Evolutionary conservation across 2,888 invertebrate species (phyloP), one percentile per base, ranked within the genome.

Genomic region (Polyploca ridens): DNA sequence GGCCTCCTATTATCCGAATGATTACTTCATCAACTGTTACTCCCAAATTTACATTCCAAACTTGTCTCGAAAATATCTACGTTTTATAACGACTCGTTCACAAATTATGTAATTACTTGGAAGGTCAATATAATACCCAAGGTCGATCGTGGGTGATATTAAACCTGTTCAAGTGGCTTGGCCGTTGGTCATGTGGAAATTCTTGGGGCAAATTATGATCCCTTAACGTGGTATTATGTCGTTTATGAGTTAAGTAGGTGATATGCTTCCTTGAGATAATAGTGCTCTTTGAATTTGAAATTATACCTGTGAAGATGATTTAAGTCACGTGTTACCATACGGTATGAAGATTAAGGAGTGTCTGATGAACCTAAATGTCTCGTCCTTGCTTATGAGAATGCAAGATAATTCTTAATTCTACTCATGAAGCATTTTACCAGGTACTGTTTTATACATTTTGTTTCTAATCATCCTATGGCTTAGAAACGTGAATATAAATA

Each of bases 51-150:
- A 73, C 65, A 79, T 81, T 79, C 71, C 64, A 68, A 69, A 73
- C 70, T 69, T 70, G 70, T 74, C 65, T 66, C 79, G 76, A 78
- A 80, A 80, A 78, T 79, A 67, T 76, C 69, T 70, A 73, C 74
- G 71, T 79, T 83, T 77, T 85, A 82, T 81, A 76, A 69, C 78
- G 75, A 82, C 82, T 77, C 77, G 84, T 85, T 82, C 73, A 77
- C 73, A 79, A 83, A 85, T 88, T 87, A 87, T 85, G 77, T 87
- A 86, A 87, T 86, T 84, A 79, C 75, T 83, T 76, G 77, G 82
- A 86, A 88, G 88, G 88, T 87, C 84, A 85, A 82, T 78, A 80
- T 72, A 78, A 82, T 77, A 66, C 69, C 79, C 86, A 90, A 89
- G 88, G 89, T 77, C 82, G 83, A 75, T 77, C 74, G 82, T 84